Conservation (phyloP, 2,113 vertebrate species). For the Ploceus nigricollis region DNA sequence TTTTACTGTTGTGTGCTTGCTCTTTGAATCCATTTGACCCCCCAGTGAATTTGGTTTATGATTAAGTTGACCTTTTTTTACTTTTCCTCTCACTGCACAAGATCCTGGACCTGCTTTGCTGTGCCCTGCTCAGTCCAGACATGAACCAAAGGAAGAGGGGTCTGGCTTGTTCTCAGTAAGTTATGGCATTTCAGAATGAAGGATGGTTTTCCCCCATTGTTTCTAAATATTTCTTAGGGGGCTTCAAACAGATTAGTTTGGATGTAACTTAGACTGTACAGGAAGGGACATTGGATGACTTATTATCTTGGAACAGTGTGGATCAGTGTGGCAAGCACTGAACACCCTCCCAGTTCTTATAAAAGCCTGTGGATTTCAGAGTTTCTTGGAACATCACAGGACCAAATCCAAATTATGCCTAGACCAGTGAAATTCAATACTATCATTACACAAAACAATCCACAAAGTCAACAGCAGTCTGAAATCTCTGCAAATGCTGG, state of each 20-base stretch:
- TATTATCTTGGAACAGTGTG: not conserved
- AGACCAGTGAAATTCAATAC: slow-evolving; percentile 30
- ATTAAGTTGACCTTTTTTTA: not conserved
- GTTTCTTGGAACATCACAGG: slow-evolving; percentile 5
- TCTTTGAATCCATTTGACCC: not conserved
- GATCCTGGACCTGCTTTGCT: not conserved
- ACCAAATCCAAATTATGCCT: not conserved
- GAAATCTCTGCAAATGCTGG: not conserved
- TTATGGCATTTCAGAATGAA: not conserved
- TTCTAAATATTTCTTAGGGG: not conserved
- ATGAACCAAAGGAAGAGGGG: not conserved
- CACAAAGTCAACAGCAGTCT: not conserved
- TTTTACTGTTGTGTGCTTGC: not conserved
- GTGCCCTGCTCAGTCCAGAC: not conserved
- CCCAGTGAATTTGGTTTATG: not conserved
- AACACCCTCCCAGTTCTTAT: not conserved
- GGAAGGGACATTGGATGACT: not conserved
- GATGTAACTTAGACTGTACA: not conserved
- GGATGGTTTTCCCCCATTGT: not conserved
- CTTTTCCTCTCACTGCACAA: not conserved
- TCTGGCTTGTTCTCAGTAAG: not conserved
- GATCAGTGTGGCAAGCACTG: not conserved
- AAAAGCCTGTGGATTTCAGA: slow-evolving; percentile 1
- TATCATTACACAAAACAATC: slow-evolving; percentile 9
- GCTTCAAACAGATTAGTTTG: not conserved